A percentile compares a stretch with the other conserved stretches of the same genome.
These are phyloP conservation scores for Aporrectodea caliginosa DNA, from an alignment of 1,140 invertebrate genomes.

Conservation along the genomic window DNA sequence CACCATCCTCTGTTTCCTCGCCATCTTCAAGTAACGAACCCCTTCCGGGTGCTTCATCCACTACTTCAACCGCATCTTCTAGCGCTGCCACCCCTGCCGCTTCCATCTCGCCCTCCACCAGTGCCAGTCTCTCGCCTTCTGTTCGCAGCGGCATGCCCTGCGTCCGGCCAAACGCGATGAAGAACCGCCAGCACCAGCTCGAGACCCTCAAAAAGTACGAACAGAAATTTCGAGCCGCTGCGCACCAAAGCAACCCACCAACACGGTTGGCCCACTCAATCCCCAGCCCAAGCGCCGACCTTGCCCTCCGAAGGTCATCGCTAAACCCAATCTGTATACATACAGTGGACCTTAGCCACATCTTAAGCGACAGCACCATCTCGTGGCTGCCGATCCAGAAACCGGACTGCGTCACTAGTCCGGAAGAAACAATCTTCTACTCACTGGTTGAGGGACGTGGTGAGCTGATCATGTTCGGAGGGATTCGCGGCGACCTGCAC, in stretches of 20 bases:
- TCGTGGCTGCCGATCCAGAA: conserved; percentile 69
- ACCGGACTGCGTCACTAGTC: conserved; percentile 51
- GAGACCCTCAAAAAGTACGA: conserved; percentile 64
- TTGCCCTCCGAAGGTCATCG: conserved; percentile 25
- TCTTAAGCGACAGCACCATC: conserved; percentile 60
- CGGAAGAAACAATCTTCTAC: conserved; percentile 85
- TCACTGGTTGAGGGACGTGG: conserved; percentile 81
- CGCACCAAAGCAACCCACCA: background rate
- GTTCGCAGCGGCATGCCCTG: conserved; percentile 43
- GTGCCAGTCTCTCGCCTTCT: conserved; percentile 26
- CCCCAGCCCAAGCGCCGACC: conserved; percentile 36
- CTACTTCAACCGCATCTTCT: background rate
- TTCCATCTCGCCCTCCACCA: conserved; percentile 16
- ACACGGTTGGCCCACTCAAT: no score
- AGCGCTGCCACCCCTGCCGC: conserved; percentile 9
- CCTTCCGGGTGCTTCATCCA: background rate
- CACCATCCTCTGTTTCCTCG: no score
- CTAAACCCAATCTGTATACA: conserved; percentile 71
- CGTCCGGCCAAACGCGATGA: conserved; percentile 52
- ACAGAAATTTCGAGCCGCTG: conserved; percentile 54
- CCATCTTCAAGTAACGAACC: no score
- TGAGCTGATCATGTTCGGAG: conserved; percentile 91
- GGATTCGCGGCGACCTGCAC: conserved; percentile 60
- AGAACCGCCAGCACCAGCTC: conserved; percentile 62
- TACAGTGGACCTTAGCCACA: conserved; percentile 77